A percentile compares a stretch with the other conserved stretches of the same genome.
phyloP scores from a whole-genome alignment of 2,797 vertebrate species.

The Rachycentron canadum region DNA sequence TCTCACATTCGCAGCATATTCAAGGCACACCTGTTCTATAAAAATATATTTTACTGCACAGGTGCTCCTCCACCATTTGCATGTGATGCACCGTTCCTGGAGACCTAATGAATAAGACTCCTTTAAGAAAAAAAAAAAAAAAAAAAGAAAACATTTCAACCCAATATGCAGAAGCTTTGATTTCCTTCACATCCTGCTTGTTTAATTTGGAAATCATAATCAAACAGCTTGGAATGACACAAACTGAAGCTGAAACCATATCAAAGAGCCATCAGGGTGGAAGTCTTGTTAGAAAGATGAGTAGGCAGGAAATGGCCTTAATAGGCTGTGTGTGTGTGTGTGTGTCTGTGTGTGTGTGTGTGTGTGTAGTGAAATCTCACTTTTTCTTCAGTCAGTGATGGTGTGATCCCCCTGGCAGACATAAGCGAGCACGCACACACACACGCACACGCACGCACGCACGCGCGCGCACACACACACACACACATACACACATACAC shows the following conservation, averaged over 20 bases:
- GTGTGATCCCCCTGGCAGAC: constrained; percentile 18
- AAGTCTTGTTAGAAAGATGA: constrained; percentile 56
- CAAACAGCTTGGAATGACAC: constrained; percentile 56
- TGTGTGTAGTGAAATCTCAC: constrained; percentile 24
- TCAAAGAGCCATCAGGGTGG: constrained; percentile 59
- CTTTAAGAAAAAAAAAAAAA: neutral
- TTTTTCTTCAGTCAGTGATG: constrained; percentile 32
- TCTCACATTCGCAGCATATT: neutral
- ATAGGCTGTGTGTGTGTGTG: constrained; percentile 4
- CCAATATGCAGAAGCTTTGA: constrained; percentile 30
- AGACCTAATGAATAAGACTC: constrained; percentile 7
- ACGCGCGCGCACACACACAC: neutral
- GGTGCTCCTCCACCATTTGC: constrained; percentile 16
- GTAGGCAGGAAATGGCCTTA: constrained; percentile 39
- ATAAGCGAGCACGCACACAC: neutral
- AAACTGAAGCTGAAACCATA: constrained; percentile 59
- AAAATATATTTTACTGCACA: neutral
- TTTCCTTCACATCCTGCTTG: constrained; percentile 52
- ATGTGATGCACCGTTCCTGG: neutral
- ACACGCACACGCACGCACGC: neutral
- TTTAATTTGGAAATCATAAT: constrained; percentile 63
- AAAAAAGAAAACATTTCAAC: constrained; percentile 17
- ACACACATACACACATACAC: constrained; percentile 3
- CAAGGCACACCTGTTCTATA: neutral
- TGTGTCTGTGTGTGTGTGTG: constrained; percentile 18